phyloP scores from a whole-genome alignment of 2,797 vertebrate species.

The Sylvia borin region DNA sequence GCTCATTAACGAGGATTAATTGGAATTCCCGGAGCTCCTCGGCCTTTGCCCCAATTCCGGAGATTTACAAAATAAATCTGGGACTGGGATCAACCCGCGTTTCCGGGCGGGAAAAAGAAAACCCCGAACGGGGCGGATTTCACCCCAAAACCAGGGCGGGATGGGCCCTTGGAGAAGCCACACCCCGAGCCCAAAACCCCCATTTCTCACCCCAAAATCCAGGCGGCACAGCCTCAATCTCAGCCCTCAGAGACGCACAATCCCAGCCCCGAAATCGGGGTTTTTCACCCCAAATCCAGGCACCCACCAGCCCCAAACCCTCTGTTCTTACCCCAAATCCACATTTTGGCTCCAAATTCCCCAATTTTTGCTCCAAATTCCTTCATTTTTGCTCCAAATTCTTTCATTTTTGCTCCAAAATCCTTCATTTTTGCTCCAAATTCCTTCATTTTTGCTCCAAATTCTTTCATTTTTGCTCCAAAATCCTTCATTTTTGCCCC shows the following conservation, averaged over 20 bases:
- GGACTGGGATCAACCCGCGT: background rate
- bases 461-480: no score
- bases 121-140: background rate
- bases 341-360: no score
- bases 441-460: no score
- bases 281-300: background rate
- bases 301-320: no score
- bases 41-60: background rate
- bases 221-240: background rate
- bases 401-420: no score
- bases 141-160: background rate
- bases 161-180: background rate
- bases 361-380: no score
- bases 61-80: background rate
- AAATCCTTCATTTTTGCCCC: no score
- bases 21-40: background rate
- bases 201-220: background rate
- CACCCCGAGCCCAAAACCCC: rapidly evolving
- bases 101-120: background rate
- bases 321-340: no score
- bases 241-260: background rate
- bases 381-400: no score
- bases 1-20: background rate
- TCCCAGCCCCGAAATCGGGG: rapidly evolving
- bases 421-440: no score